A percentile compares a stretch with the other conserved stretches of the same genome.
phyloP scores from a whole-genome alignment of 2,888 invertebrate genomes.

The Elaeidobius kamerunicus region DNA sequence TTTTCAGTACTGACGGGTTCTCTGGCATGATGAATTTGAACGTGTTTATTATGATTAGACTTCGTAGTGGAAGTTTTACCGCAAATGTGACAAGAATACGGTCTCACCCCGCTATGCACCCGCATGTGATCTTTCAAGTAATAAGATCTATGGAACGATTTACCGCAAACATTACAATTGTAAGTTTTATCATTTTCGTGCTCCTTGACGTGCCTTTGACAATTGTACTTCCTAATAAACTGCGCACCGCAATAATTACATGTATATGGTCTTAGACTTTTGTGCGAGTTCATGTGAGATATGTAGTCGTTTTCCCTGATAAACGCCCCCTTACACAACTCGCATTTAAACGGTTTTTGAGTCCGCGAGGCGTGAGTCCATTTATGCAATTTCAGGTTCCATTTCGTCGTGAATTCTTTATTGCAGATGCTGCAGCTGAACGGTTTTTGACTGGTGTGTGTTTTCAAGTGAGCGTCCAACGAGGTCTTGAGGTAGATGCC shows the following conservation, averaged over 20 bases:
- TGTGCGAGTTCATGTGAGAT: slow-evolving; percentile 84
- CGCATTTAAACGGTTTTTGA: slow-evolving; percentile 82
- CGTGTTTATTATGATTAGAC: slow-evolving; percentile 87
- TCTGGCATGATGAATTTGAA: slow-evolving; percentile 84
- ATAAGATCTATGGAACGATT: slow-evolving; percentile 82
- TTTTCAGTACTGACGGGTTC: slow-evolving; percentile 84
- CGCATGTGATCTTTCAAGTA: slow-evolving; percentile 85
- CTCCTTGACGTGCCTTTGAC: slow-evolving; percentile 79
- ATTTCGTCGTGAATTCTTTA: slow-evolving; percentile 83
- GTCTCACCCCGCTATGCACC: slow-evolving; percentile 77
- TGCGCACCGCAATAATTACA: slow-evolving; percentile 89
- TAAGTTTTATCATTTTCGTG: slow-evolving; percentile 77
- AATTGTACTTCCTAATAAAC: slow-evolving; percentile 86
- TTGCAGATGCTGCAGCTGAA: slow-evolving; percentile 79
- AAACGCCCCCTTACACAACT: slow-evolving; percentile 80
- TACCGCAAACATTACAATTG: slow-evolving; percentile 75
- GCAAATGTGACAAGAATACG: slow-evolving; percentile 83
- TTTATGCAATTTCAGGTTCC: slow-evolving; percentile 85
- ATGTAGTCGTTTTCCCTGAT: slow-evolving; percentile 76
- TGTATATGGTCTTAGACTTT: slow-evolving; percentile 78
- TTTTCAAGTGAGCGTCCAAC: slow-evolving; percentile 74
- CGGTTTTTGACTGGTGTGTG: slow-evolving; percentile 75
- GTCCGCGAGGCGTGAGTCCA: slow-evolving; percentile 86
- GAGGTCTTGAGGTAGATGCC: slow-evolving; percentile 74
- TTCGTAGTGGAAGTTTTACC: slow-evolving; percentile 87